Evolutionary conservation across 2,113 vertebrate species (phyloP).

Genomic region (Tangachromis dhanisi): DNA sequence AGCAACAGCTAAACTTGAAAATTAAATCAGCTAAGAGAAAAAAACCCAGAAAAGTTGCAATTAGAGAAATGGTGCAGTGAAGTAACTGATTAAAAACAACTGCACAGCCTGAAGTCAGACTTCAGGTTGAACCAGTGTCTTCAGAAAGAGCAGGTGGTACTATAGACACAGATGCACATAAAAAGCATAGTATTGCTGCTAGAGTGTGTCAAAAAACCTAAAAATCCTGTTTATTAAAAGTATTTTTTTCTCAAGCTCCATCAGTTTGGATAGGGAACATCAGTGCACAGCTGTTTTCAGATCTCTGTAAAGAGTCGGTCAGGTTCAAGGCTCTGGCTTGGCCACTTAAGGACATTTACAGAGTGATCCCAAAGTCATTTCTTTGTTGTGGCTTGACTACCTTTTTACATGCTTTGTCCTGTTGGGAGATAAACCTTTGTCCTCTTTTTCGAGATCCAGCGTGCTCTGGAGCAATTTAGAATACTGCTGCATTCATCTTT

Average conservation of each 20-base stretch:
- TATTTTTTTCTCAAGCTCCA: not conserved
- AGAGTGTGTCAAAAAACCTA: not conserved
- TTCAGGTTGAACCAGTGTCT: not conserved
- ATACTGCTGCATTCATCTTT: not conserved
- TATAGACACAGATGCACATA: not conserved
- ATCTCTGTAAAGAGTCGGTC: not conserved
- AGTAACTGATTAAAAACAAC: not conserved
- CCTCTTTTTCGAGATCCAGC: not conserved
- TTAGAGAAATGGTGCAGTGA: not conserved
- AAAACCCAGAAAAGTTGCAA: rapidly evolving
- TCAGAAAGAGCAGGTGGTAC: not conserved
- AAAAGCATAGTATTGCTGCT: not conserved
- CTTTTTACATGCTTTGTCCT: not conserved
- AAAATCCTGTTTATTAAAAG: not conserved
- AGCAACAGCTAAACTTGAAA: not conserved
- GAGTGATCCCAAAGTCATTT: not conserved
- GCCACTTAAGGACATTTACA: not conserved
- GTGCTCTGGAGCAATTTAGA: not conserved
- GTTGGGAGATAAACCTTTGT: not conserved
- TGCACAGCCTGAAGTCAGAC: not conserved
- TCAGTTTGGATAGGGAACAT: not conserved
- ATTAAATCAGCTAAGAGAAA: not conserved
- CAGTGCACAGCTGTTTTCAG: not conserved
- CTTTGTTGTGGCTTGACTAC: not conserved
- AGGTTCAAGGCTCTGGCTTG: not conserved